Percentiles rank a stretch among this genome's conserved stretches.
phyloP scores from a whole-genome alignment of 2,113 vertebrate species.

The Loxodonta africana region DNA sequence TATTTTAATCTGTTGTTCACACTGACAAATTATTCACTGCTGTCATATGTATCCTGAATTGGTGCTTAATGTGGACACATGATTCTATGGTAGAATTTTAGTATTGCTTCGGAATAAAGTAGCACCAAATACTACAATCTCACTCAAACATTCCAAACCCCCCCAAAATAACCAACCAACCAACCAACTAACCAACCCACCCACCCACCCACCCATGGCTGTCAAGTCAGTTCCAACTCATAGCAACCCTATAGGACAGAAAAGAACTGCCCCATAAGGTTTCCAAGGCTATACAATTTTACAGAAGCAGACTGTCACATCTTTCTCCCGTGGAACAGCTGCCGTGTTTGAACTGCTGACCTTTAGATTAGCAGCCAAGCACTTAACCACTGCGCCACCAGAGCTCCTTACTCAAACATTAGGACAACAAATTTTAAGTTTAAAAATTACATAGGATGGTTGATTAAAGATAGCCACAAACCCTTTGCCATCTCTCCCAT shows the following conservation, averaged over 20 bases:
- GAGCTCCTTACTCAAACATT: not conserved
- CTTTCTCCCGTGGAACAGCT: too few relatives aligned
- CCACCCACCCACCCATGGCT: too few relatives aligned
- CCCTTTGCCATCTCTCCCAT: conserved; percentile 2
- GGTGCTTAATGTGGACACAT: conserved; percentile 53
- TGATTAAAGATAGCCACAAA: not conserved
- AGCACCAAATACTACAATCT: conserved; percentile 42
- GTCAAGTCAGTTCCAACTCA: not conserved
- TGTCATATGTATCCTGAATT: conserved; percentile 61
- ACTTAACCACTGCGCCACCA: too few relatives aligned
- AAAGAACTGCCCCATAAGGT: too few relatives aligned
- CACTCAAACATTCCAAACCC: not conserved
- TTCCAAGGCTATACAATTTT: too few relatives aligned
- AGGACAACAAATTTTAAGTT: conserved; percentile 11
- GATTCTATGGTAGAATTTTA: conserved; percentile 59
- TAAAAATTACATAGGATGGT: conserved; percentile 35
- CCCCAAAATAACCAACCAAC: too few relatives aligned
- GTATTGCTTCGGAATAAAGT: conserved; percentile 51
- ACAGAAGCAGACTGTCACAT: too few relatives aligned
- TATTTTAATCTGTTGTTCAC: conserved; percentile 72
- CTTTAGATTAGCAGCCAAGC: too few relatives aligned
- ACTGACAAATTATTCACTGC: conserved; percentile 72
- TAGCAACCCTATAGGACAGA: too few relatives aligned
- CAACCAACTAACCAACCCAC: too few relatives aligned
- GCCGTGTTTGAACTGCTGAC: too few relatives aligned